Percentiles rank a stretch among this genome's conserved stretches.
These are phyloP conservation scores for Drosophila neutralis DNA, from an alignment of 2,888 invertebrate genomes.

Conservation along the genomic window DNA sequence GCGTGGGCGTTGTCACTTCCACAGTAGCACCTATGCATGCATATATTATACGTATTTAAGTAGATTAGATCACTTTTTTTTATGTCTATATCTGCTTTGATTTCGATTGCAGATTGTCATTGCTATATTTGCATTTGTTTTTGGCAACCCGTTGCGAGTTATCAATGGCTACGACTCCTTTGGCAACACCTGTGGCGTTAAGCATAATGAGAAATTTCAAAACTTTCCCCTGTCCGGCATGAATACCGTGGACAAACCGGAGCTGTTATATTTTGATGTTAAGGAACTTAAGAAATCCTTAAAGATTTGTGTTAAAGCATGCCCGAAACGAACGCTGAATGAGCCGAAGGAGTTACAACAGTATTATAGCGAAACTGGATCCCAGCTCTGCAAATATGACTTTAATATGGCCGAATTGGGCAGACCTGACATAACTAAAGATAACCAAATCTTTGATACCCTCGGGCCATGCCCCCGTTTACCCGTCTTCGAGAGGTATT, in stretches of 20 bases:
- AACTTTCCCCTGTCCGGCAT: constrained; percentile 91
- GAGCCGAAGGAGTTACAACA: constrained; percentile 88
- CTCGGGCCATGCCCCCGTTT: constrained; percentile 92
- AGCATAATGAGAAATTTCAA: constrained; percentile 90
- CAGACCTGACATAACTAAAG: constrained; percentile 76
- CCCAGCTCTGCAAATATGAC: constrained; percentile 91
- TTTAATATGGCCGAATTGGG: constrained; percentile 87
- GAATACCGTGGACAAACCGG: constrained; percentile 91
- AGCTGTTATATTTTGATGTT: constrained; percentile 93
- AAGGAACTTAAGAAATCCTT: constrained; percentile 90
- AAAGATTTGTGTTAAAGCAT: constrained; percentile 95
- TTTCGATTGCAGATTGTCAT: constrained; percentile 89
- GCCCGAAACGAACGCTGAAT: constrained; percentile 89
- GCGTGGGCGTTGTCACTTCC: constrained; percentile 57
- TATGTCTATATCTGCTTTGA: constrained; percentile 22
- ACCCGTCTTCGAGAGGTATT: constrained; percentile 91
- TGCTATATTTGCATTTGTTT: constrained; percentile 94
- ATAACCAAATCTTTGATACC: constrained; percentile 84
- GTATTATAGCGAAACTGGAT: constrained; percentile 90
- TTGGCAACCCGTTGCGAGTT: constrained; percentile 93
- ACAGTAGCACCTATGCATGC: constrained; percentile 26
- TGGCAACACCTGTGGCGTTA: constrained; percentile 96
- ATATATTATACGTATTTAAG: not conserved
- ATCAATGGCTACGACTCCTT: constrained; percentile 97
- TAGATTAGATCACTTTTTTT: constrained; percentile 37